Percentiles rank a stretch among this genome's conserved stretches.
These are phyloP conservation scores for Drepana falcataria DNA, from an alignment of 2,888 invertebrate species.

Conservation along the genomic window DNA sequence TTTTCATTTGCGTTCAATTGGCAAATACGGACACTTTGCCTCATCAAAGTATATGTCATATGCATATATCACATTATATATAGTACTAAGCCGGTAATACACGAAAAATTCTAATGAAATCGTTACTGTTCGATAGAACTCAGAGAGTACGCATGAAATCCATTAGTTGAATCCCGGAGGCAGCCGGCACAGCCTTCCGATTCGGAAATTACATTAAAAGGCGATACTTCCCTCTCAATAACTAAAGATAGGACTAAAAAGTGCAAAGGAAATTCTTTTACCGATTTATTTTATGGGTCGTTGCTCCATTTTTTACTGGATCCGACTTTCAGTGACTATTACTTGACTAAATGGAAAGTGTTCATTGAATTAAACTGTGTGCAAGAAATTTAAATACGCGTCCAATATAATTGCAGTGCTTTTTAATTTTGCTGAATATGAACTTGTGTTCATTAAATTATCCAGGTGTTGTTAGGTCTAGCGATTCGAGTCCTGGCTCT, in stretches of 20 bases:
- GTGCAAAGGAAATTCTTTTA: slow-evolving; percentile 38
- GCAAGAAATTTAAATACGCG: not conserved
- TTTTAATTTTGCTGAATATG: not conserved
- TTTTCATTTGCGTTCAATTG: too few species aligned
- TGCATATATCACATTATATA: too few species aligned
- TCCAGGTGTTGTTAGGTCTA: too few species aligned
- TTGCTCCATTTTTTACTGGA: not conserved
- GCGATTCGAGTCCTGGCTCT: too few species aligned
- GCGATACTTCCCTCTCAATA: slow-evolving; percentile 64
- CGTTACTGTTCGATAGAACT: slow-evolving; percentile 25
- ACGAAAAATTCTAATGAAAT: not conserved
- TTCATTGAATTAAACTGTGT: not conserved
- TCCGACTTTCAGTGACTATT: slow-evolving; percentile 1
- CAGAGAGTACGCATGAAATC: slow-evolving; percentile 61
- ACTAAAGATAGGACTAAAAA: slow-evolving; percentile 49
- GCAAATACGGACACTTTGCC: too few species aligned
- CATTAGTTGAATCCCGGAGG: slow-evolving; percentile 63
- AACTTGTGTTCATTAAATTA: too few species aligned
- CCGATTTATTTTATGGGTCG: slow-evolving; percentile 8
- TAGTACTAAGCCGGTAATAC: not conserved
- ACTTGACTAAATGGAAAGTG: slow-evolving; percentile 1
- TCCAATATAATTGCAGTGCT: not conserved
- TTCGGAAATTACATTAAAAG: slow-evolving; percentile 75
- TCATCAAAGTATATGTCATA: too few species aligned
- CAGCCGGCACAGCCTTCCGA: slow-evolving; percentile 50